These are phyloP conservation scores for Sebastolobus altivelis DNA, from an alignment of 2,797 vertebrate species.

Conservation along the genomic window DNA sequence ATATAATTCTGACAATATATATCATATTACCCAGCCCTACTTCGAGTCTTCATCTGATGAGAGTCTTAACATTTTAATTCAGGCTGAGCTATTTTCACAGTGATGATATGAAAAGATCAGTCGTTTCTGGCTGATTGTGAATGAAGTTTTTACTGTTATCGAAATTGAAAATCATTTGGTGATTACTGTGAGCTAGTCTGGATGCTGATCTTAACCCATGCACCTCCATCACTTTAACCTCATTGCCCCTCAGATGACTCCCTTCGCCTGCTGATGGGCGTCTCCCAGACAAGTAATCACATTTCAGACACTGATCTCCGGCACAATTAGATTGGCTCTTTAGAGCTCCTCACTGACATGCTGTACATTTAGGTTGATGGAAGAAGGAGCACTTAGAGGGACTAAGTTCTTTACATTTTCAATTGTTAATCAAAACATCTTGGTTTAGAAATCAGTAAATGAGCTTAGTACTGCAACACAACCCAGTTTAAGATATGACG, in stretches of 20 bases:
- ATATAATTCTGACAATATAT: too few species aligned
- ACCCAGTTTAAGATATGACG: background rate
- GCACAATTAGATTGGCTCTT: conserved; percentile 63
- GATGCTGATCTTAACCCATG: conserved; percentile 23
- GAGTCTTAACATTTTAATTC: background rate
- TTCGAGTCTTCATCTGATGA: background rate
- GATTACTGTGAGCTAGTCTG: background rate
- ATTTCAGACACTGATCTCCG: conserved; percentile 61
- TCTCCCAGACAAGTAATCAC: conserved; percentile 60
- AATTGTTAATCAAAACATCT: background rate
- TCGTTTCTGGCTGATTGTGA: background rate
- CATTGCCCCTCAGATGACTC: conserved; percentile 48
- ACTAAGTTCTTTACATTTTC: conserved; percentile 27
- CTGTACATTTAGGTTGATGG: conserved; percentile 7
- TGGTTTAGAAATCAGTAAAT: background rate
- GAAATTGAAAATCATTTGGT: background rate
- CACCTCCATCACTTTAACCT: conserved; percentile 53
- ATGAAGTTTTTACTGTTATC: background rate
- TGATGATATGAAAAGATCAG: background rate
- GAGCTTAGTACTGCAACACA: background rate
- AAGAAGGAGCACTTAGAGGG: conserved; percentile 12
- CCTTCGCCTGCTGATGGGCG: conserved; percentile 52
- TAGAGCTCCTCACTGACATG: conserved; percentile 36
- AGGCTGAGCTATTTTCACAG: background rate
- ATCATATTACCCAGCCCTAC: too few species aligned